Evolutionary conservation across 92 coral and sea anemone genomes (phyloP).

Genomic region (Zoanthus sociatus): DNA sequence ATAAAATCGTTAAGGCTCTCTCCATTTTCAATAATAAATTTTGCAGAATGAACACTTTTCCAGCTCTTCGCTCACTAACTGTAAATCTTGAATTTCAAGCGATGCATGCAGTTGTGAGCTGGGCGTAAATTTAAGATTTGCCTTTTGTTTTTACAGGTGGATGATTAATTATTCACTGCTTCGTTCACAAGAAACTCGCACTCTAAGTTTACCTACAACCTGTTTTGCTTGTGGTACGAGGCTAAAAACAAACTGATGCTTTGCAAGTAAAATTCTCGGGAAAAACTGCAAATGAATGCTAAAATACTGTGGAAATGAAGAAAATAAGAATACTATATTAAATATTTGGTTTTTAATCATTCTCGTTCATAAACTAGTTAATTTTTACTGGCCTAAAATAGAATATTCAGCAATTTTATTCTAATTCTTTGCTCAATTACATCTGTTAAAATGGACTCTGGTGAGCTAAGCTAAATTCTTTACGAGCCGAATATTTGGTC

Average conservation of each 20-base stretch:
- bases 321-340: too few species aligned
- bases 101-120: slow-evolving; percentile 14
- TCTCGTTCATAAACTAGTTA: too few species aligned
- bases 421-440: too few species aligned
- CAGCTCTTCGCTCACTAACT: background rate
- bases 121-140: slow-evolving; percentile 31
- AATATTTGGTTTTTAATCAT: too few species aligned
- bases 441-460: too few species aligned
- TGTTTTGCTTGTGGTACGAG: background rate
- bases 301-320: background rate
- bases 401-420: too few species aligned
- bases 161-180: slow-evolving; percentile 13
- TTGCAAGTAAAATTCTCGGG: background rate
- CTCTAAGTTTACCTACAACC: background rate
- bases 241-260: background rate
- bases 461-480: too few species aligned
- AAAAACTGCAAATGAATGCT: background rate
- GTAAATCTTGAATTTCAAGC: background rate
- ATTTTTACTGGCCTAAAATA: too few species aligned
- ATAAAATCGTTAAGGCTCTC: background rate
- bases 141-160: slow-evolving; percentile 43
- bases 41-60: background rate
- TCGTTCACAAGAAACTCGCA: background rate
- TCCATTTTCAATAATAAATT: background rate
- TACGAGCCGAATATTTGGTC: too few species aligned